Conservation (phyloP, 2,888 invertebrate genomes). For the Epinotia bilunana region DNA sequence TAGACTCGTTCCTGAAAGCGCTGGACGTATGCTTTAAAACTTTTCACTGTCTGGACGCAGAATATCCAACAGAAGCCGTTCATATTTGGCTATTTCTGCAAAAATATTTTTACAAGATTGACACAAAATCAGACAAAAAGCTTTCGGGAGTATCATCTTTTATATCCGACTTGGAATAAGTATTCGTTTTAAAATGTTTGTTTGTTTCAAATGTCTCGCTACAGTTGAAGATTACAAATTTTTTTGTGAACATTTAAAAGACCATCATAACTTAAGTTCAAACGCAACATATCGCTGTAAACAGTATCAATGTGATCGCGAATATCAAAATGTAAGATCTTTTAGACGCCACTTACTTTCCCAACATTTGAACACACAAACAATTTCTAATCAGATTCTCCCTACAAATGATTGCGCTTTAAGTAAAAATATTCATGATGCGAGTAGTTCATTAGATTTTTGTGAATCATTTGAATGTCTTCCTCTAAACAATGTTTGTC, state of each 20-base stretch:
- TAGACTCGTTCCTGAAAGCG: not conserved
- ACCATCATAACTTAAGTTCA: slow-evolving; percentile 2
- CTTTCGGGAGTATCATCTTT: not conserved
- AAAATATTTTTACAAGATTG: not conserved
- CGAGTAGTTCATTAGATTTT: too few species aligned
- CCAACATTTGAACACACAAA: not conserved
- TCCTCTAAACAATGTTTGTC: too few species aligned
- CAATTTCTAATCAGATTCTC: not conserved
- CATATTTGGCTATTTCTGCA: not conserved
- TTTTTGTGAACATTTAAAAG: slow-evolving; percentile 3
- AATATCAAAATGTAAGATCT: slow-evolving; percentile 19
- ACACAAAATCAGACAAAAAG: not conserved
- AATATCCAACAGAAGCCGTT: not conserved
- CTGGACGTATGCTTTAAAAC: not conserved
- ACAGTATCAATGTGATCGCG: slow-evolving; percentile 19
- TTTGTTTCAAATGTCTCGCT: slow-evolving; percentile 1
- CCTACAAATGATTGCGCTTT: not conserved
- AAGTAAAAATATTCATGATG: not conserved
- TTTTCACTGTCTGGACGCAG: not conserved
- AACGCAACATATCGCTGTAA: slow-evolving; percentile 9
- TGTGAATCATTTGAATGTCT: too few species aligned
- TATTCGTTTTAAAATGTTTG: not conserved
- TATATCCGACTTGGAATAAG: not conserved
- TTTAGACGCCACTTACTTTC: slow-evolving; percentile 20
- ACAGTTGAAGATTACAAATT: slow-evolving; percentile 1